Conservation (phyloP, 2,888 invertebrate genomes). For the Heliconius ethilla region DNA sequence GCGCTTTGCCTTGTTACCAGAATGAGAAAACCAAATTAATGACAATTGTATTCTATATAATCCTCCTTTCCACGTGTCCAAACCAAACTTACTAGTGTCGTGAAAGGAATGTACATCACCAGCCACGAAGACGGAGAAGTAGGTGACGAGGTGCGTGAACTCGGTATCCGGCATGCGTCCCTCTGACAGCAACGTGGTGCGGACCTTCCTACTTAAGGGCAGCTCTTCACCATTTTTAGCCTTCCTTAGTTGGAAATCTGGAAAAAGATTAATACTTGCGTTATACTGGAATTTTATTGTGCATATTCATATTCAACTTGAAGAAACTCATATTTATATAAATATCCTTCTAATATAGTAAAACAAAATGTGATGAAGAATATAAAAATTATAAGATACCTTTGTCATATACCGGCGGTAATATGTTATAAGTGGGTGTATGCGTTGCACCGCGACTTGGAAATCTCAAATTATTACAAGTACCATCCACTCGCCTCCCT, state of each 20-base stretch:
- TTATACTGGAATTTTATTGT: too few relatives aligned
- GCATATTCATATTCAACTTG: too few relatives aligned
- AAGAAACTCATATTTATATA: too few relatives aligned
- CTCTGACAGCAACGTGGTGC: constrained; percentile 46
- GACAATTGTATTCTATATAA: too few relatives aligned
- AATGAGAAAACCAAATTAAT: too few relatives aligned
- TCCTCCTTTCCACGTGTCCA: too few relatives aligned
- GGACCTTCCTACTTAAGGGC: constrained; percentile 45
- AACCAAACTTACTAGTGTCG: constrained; percentile 52
- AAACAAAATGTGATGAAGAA: too few relatives aligned
- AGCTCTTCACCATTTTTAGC: constrained; percentile 29
- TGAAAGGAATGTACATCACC: constrained; percentile 50
- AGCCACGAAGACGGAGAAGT: constrained; percentile 49
- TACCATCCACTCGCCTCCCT: constrained; percentile 62
- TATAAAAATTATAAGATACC: neutral
- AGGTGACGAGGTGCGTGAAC: constrained; percentile 49
- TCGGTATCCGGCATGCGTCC: constrained; percentile 45
- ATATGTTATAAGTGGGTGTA: constrained; percentile 50
- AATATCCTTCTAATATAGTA: too few relatives aligned
- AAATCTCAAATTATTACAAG: constrained; percentile 63
- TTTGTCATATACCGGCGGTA: constrained; percentile 16
- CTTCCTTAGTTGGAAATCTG: neutral
- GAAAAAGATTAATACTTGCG: too few relatives aligned
- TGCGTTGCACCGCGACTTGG: constrained; percentile 58
- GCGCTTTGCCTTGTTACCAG: too few relatives aligned